phyloP scores from a whole-genome alignment of 2,797 vertebrate genomes.

The Antennarius maculatus region DNA sequence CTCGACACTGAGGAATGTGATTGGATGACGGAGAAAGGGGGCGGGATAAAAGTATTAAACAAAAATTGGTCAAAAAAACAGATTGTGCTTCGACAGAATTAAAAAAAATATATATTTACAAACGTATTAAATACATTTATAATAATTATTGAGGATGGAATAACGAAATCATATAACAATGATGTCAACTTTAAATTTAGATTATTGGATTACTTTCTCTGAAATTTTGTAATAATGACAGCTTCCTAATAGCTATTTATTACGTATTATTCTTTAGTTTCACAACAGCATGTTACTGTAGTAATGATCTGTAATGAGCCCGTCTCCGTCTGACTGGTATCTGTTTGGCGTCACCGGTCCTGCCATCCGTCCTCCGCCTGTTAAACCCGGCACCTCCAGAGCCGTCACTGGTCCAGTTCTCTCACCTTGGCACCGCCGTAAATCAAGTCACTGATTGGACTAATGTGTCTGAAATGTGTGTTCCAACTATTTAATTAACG shows the following conservation, averaged over 20 bases:
- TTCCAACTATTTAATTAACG: conserved; percentile 39
- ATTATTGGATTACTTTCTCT: background rate
- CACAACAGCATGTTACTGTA: background rate
- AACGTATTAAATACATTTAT: background rate
- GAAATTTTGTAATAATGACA: background rate
- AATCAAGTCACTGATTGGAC: conserved; percentile 29
- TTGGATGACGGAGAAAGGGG: background rate
- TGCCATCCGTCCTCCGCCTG: conserved; percentile 58
- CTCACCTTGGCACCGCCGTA: conserved; percentile 41
- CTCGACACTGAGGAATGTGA: background rate
- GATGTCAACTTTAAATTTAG: too few species aligned
- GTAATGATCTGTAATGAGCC: background rate
- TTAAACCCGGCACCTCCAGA: conserved; percentile 63
- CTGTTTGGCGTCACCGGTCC: conserved; percentile 73
- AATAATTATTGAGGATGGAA: background rate
- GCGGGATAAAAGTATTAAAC: background rate
- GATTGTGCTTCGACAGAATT: background rate
- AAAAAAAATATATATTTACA: too few species aligned
- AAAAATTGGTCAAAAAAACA: background rate
- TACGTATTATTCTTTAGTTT: background rate
- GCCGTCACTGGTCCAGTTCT: conserved; percentile 66
- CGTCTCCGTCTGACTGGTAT: background rate
- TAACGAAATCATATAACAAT: background rate
- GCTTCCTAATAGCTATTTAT: background rate
- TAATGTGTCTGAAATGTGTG: conserved; percentile 52